Percentiles rank a stretch among this genome's conserved stretches.
Evolutionary conservation across 1,140 invertebrate species (phyloP).

Genomic region (Limonius californicus): DNA sequence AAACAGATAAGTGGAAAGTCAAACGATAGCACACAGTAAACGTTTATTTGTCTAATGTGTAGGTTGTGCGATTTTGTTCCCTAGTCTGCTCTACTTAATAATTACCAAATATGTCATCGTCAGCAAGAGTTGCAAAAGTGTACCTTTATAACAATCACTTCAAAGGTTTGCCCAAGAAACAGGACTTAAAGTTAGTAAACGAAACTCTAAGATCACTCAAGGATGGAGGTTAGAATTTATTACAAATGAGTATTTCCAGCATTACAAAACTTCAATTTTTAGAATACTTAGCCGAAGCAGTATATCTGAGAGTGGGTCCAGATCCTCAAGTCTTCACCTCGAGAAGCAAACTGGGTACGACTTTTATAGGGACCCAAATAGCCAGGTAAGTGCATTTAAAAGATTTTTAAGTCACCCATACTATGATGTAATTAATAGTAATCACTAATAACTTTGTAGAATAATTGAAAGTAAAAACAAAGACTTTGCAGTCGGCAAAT

Average conservation of each 20-base stretch:
- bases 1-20: too few species aligned
- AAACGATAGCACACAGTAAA: too few species aligned
- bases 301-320: conserved; percentile 60
- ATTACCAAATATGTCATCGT: conserved; percentile 48
- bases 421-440: too few species aligned
- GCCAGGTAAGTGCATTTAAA: too few species aligned
- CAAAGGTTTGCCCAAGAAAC: conserved; percentile 57
- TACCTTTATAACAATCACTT: conserved; percentile 59
- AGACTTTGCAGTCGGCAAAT: conserved; percentile 48
- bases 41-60: too few species aligned
- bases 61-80: too few species aligned
- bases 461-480: conserved; percentile 47
- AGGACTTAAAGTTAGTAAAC: conserved; percentile 58
- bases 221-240: conserved; percentile 55
- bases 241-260: neutral
- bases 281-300: conserved; percentile 56
- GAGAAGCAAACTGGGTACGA: too few species aligned
- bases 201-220: conserved; percentile 57
- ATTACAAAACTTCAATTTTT: conserved; percentile 31
- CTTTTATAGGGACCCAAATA: too few species aligned
- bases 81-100: too few species aligned
- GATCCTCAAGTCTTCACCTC: conserved; percentile 22
- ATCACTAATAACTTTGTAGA: too few species aligned
- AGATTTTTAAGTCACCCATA: too few species aligned
- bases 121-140: conserved; percentile 54